These are phyloP conservation scores for Pseudomyrmex dendroicus DNA, from an alignment of 1,140 invertebrate species.

Conservation along the genomic window DNA sequence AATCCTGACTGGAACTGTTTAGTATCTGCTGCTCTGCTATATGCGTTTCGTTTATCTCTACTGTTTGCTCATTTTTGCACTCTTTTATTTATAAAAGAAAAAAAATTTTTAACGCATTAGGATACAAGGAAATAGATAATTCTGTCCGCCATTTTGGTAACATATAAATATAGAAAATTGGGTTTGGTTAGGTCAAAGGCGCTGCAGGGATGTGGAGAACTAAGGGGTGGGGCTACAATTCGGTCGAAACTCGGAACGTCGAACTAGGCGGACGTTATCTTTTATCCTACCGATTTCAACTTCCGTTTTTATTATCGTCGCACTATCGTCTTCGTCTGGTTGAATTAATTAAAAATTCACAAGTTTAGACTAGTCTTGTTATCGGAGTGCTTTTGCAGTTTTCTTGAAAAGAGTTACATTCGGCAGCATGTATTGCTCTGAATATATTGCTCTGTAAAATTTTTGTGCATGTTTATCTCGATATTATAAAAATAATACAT, in stretches of 20 bases:
- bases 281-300: constrained; percentile 1
- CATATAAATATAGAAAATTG: constrained; percentile 55
- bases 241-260: constrained; percentile 71
- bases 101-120: too few species aligned
- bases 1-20: too few species aligned
- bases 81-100: too few species aligned
- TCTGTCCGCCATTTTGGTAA: too few species aligned
- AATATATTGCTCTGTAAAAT: too few species aligned
- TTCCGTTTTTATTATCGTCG: not conserved
- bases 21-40: too few species aligned
- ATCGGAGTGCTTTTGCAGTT: not conserved
- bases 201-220: not conserved
- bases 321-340: not conserved
- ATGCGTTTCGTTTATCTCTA: too few species aligned
- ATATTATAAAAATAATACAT: not conserved
- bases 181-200: not conserved
- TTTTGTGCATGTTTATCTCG: not conserved
- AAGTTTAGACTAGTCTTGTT: not conserved
- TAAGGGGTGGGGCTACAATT: not conserved
- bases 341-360: not conserved
- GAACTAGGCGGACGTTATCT: constrained; percentile 34
- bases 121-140: too few species aligned
- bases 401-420: not conserved
- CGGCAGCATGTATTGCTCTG: not conserved
- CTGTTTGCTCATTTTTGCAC: too few species aligned